Base-by-base conservation (phyloP, 2,888 invertebrate species). In the Leuctra nigra region DNA sequence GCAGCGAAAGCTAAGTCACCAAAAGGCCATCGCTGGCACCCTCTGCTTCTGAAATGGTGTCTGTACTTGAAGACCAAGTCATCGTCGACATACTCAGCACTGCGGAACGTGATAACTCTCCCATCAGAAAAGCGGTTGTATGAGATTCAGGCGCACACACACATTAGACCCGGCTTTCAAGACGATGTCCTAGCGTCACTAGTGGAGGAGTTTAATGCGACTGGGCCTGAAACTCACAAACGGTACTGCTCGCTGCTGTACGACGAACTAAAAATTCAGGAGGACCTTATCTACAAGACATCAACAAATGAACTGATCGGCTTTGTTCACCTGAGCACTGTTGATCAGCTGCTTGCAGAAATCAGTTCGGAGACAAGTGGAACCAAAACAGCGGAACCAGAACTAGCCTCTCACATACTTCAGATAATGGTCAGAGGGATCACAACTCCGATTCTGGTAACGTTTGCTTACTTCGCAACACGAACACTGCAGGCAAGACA, bases 61-160 rank as follows among this genome's bases (percentile, higher is more conserved):
- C n/a, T n/a, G n/a, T n/a, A n/a, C n/a, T n/a, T n/a, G n/a, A n/a
- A n/a, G n/a, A n/a, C n/a, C n/a, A n/a, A n/a, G n/a, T n/a, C n/a
- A n/a, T n/a, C n/a, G n/a, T n/a, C n/a, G n/a, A n/a, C n/a, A 11
- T 46, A 46, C 13, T 46, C 46, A 13, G 23, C 23, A 23, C 46
- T 46, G 13, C 46, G 23, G n/a, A 46, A 46, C 7, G 46, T 46
- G 2, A 46, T 46, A 46, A 46, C 46, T 3, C 46, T 46, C 13
- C 46, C 46, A 22, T 46, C 46, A 2, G 23, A 46, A 23, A 46
- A 22, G 22, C 18, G 46, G 9, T 11, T 46, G 9, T 46, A 46
- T 23, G 6, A 20, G 7, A 9, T 46, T 13, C 46, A 46, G 23
- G 14, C 22, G 7, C n/a, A n/a, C n/a, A n/a, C n/a, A n/a, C n/a